Conservation (phyloP, 1,140 invertebrate genomes). For the Globodera ellingtonae region DNA sequence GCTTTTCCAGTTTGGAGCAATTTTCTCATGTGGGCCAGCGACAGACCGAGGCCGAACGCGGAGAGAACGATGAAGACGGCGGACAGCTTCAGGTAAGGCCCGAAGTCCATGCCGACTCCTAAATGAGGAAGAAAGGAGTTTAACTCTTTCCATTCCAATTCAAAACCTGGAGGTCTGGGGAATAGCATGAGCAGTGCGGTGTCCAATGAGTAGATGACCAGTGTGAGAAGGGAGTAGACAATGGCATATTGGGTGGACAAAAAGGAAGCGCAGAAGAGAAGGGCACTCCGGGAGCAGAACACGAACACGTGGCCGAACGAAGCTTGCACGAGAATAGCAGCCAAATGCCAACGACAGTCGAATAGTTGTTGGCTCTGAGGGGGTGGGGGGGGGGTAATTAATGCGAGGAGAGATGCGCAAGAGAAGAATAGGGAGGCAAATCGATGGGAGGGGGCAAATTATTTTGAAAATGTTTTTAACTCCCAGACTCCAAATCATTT, state of each 20-base stretch:
- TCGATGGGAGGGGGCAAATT: too few species aligned
- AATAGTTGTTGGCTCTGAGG: conserved; percentile 16
- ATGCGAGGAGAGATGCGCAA: too few species aligned
- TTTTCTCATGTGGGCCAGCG: conserved; percentile 23
- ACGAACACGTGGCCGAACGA: conserved; percentile 27
- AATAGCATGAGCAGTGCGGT: background rate
- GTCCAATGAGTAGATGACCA: conserved; percentile 28
- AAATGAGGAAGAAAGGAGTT: background rate
- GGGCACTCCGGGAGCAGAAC: conserved; percentile 13
- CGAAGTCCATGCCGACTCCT: conserved; percentile 22
- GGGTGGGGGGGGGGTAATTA: too few species aligned
- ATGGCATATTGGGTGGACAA: conserved; percentile 27
- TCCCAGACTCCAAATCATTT: too few species aligned
- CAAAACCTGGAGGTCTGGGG: conserved; percentile 1
- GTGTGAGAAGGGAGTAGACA: conserved; percentile 28
- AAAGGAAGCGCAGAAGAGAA: conserved; percentile 23
- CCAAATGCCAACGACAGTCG: conserved; percentile 30
- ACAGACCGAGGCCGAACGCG: conserved; percentile 22
- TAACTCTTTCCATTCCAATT: background rate
- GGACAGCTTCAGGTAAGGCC: conserved; percentile 10
- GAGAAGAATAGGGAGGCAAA: too few species aligned
- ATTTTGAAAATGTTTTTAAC: too few species aligned
- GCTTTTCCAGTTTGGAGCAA: conserved; percentile 16
- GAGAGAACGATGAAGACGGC: conserved; percentile 26
- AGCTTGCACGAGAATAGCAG: conserved; percentile 15